Percentiles rank a stretch among this genome's conserved stretches.
Conservation (phyloP, 2,888 invertebrate species). For the Ephialtes manifestator region DNA sequence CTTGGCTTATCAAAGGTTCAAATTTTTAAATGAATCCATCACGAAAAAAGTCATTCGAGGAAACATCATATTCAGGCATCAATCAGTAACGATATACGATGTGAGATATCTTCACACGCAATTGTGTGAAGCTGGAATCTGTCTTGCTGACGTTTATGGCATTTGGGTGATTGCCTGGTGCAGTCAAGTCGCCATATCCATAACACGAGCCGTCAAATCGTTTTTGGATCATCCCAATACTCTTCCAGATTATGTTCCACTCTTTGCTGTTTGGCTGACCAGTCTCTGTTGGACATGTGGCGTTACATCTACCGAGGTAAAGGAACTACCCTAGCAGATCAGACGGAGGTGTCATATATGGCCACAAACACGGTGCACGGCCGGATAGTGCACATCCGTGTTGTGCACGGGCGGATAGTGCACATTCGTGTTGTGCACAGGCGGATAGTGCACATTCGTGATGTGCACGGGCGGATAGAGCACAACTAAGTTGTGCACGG, state of each 20-base stretch:
- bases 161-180: constrained; percentile 41
- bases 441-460: no score
- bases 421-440: no score
- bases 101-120: constrained; percentile 47
- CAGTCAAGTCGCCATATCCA: neutral
- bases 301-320: constrained; percentile 38
- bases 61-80: constrained; percentile 4
- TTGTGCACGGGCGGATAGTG: no score
- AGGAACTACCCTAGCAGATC: no score
- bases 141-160: constrained; percentile 38
- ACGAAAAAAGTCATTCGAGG: neutral
- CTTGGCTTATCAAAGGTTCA: constrained; percentile 38
- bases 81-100: constrained; percentile 37
- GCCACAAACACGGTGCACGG: no score
- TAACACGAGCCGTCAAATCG: neutral
- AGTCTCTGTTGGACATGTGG: constrained; percentile 37
- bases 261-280: constrained; percentile 21
- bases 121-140: constrained; percentile 28
- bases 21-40: constrained; percentile 33
- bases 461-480: no score
- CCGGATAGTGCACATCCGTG: no score
- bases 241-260: neutral
- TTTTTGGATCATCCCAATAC: neutral
- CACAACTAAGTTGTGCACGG: no score
- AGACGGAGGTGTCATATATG: no score